These are phyloP conservation scores for Ophthalmolycus amberensis DNA, from an alignment of 2,113 vertebrate species.

Conservation along the genomic window DNA sequence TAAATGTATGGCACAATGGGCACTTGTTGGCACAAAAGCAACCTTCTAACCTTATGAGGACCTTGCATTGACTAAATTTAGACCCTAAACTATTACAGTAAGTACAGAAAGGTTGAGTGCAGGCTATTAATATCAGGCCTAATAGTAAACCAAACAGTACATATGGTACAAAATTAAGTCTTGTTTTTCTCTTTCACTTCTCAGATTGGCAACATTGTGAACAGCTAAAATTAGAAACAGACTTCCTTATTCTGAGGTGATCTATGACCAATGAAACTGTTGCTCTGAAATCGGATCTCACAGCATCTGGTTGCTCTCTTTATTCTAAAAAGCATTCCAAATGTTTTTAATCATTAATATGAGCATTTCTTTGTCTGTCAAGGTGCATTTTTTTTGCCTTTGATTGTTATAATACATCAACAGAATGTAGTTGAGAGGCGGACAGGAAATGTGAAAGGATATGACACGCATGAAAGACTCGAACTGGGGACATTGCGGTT, in stretches of 20 bases:
- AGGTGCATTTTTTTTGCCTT: background rate
- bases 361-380: background rate
- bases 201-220: background rate
- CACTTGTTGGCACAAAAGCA: background rate
- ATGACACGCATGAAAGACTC: background rate
- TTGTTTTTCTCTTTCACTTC: background rate
- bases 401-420: too few relatives aligned
- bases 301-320: background rate
- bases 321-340: background rate
- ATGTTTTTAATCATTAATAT: background rate
- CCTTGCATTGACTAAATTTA: background rate
- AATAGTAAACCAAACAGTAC: background rate
- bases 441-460: conserved; percentile 33
- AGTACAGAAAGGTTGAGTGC: background rate
- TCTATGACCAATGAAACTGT: background rate
- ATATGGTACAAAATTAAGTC: background rate
- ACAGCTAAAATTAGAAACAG: conserved; percentile 13
- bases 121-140: background rate
- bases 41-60: background rate
- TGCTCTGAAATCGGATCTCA: background rate
- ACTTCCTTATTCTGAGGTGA: background rate
- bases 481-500: background rate
- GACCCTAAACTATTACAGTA: background rate
- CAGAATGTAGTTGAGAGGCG: background rate
- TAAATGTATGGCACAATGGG: conserved; percentile 9